Percentiles rank a stretch among this genome's conserved stretches.
Conservation (phyloP, 2,113 vertebrate species). For the Muntiacus muntjak region DNA sequence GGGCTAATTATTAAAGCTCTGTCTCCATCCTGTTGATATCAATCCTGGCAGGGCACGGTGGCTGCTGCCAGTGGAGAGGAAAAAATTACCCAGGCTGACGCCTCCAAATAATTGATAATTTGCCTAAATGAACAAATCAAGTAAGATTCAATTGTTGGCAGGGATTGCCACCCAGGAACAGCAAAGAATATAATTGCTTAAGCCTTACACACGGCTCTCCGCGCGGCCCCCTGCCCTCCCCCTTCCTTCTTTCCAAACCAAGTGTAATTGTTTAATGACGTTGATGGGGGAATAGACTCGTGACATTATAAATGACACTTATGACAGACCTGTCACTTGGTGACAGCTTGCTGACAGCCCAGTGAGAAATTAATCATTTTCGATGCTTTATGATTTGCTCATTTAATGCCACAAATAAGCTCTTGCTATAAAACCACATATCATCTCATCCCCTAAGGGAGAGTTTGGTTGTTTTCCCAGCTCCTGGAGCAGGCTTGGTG, state of each 20-base stretch:
- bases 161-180: conserved; percentile 71
- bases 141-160: conserved; percentile 60
- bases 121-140: conserved; percentile 75
- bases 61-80: conserved; percentile 34
- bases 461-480: background rate
- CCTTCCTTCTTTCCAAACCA: conserved; percentile 62
- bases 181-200: conserved; percentile 73
- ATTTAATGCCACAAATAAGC: conserved; percentile 80
- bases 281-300: conserved; percentile 82
- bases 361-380: conserved; percentile 84
- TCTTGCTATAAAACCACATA: conserved; percentile 46
- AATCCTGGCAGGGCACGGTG: fast-evolving
- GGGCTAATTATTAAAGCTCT: conserved; percentile 31
- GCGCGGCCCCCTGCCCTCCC: background rate
- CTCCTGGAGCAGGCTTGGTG: background rate
- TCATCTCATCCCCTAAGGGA: background rate
- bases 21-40: background rate
- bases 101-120: conserved; percentile 79
- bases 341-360: conserved; percentile 81
- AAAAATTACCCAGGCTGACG: conserved; percentile 57
- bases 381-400: conserved; percentile 80
- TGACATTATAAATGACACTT: conserved; percentile 84
- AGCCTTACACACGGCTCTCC: conserved; percentile 53
- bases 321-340: conserved; percentile 80
- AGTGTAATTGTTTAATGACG: conserved; percentile 82